phyloP scores from a whole-genome alignment of 2,113 vertebrate genomes.

The Syngnathus floridae region DNA sequence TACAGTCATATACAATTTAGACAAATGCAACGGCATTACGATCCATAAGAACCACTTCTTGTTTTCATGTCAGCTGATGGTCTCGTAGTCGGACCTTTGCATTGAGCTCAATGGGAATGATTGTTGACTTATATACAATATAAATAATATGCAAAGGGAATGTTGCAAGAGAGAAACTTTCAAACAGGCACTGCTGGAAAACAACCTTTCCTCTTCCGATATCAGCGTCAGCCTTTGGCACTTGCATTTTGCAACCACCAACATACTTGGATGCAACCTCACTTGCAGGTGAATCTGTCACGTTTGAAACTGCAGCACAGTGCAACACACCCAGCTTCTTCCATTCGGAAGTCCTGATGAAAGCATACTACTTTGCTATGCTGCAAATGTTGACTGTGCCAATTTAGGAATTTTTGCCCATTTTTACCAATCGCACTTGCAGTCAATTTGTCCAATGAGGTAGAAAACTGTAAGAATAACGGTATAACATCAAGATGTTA shows the following conservation, averaged over 20 bases:
- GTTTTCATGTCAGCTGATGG: conserved; percentile 37
- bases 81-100: conserved; percentile 36
- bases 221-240: conserved; percentile 10
- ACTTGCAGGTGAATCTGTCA: conserved; percentile 18
- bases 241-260: neutral
- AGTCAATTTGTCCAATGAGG: conserved; percentile 78
- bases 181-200: conserved; percentile 16
- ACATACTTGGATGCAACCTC: conserved; percentile 7
- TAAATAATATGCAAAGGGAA: conserved; percentile 8
- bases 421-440: conserved; percentile 53
- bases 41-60: conserved; percentile 19
- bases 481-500: conserved; percentile 70
- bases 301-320: conserved; percentile 20
- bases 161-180: conserved; percentile 16
- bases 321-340: conserved; percentile 22
- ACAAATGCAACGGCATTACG: conserved; percentile 31
- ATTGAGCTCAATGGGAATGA: conserved; percentile 18
- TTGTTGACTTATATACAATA: neutral
- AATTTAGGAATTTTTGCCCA: neutral
- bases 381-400: neutral
- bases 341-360: no score
- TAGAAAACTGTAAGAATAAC: conserved; percentile 72
- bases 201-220: conserved; percentile 9
- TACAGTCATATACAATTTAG: conserved; percentile 11
- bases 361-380: no score